phyloP scores from a whole-genome alignment of 2,888 invertebrate genomes.

The Ommatoiulus sabulosus region DNA sequence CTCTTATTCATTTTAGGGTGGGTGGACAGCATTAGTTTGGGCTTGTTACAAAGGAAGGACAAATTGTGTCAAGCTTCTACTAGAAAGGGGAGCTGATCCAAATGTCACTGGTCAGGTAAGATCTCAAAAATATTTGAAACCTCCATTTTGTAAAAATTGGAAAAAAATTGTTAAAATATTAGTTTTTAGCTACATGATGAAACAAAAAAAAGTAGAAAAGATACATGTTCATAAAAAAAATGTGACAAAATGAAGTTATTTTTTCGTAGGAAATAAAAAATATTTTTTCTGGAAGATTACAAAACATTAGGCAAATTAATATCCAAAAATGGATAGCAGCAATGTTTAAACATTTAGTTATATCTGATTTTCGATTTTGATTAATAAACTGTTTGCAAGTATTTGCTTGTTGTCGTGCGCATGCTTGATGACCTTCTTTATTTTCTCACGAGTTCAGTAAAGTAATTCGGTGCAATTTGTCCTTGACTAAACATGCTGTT shows the following conservation, averaged over 20 bases:
- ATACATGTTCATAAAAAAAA: too few relatives aligned
- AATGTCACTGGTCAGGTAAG: conserved; percentile 89
- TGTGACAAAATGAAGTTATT: too few relatives aligned
- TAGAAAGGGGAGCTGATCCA: conserved; percentile 91
- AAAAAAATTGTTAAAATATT: too few relatives aligned
- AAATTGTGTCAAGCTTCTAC: conserved; percentile 79
- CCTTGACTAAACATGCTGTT: conserved; percentile 3
- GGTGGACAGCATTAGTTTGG: conserved; percentile 99
- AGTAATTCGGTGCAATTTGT: background rate
- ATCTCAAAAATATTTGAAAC: background rate
- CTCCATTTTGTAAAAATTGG: background rate
- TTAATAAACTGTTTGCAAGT: background rate
- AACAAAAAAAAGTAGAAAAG: too few relatives aligned
- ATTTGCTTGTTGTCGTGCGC: background rate
- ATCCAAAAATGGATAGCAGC: too few relatives aligned
- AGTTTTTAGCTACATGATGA: too few relatives aligned
- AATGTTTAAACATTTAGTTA: background rate
- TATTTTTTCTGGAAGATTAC: too few relatives aligned
- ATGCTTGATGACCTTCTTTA: background rate
- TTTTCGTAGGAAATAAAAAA: too few relatives aligned
- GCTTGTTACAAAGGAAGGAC: conserved; percentile 88
- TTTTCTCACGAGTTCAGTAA: conserved; percentile 15
- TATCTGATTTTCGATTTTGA: background rate
- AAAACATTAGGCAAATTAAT: too few relatives aligned
- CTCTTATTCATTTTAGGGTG: conserved; percentile 75